Percentiles rank a stretch among this genome's conserved stretches.
Conservation (phyloP, 2,113 vertebrate species). For the Anguilla japonica region DNA sequence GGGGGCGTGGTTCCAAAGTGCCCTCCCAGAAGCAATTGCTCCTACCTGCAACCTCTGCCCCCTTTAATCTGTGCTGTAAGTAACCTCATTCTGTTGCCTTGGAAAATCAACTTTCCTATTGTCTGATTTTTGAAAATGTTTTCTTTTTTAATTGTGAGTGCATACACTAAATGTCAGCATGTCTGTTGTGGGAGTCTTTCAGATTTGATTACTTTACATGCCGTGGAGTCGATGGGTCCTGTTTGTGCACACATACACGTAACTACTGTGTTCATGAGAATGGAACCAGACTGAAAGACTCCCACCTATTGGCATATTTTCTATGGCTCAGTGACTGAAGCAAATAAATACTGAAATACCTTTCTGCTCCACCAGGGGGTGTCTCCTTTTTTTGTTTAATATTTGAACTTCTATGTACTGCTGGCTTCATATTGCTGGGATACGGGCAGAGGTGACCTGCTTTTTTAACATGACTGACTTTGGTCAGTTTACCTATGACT, state of each 20-base stretch:
- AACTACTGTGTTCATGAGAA: neutral
- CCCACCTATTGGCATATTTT: neutral
- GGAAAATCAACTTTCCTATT: slow-evolving; percentile 9
- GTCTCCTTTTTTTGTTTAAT: neutral
- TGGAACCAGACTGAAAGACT: slow-evolving; percentile 19
- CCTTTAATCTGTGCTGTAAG: slow-evolving; percentile 31
- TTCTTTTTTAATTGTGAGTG: neutral
- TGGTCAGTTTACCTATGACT: no score
- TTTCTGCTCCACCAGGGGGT: neutral
- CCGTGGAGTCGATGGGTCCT: neutral
- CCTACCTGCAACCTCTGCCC: neutral
- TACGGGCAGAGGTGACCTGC: neutral
- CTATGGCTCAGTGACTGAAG: neutral
- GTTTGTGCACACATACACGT: neutral
- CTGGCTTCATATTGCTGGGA: neutral
- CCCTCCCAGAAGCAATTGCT: slow-evolving; percentile 14
- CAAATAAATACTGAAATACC: slow-evolving; percentile 24
- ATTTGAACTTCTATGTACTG: neutral
- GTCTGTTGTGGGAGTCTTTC: slow-evolving; percentile 21
- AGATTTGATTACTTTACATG: neutral
- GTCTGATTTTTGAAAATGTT: neutral
- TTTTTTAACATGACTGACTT: no score
- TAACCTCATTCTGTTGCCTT: slow-evolving; percentile 22
- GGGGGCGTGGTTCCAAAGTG: slow-evolving; percentile 22
- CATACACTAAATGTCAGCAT: neutral